Evolutionary conservation across 2,797 vertebrate genomes (phyloP).

Genomic region (Leptodactylus fallax): DNA sequence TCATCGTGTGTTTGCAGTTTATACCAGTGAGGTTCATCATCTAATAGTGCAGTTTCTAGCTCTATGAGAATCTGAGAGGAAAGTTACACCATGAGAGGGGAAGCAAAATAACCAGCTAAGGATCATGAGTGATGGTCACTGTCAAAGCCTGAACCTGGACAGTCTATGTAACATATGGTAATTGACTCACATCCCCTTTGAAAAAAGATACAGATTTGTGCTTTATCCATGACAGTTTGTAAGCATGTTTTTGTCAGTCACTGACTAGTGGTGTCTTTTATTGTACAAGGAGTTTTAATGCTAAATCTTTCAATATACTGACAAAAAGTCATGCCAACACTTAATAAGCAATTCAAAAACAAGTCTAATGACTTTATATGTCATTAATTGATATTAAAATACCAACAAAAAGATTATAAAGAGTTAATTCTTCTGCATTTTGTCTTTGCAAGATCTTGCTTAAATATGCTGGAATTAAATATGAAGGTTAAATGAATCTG

Average conservation of each 20-base stretch:
- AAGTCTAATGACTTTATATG: not conserved
- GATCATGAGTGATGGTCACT: not conserved
- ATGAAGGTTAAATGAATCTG: no score
- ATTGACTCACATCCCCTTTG: not conserved
- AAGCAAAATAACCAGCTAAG: not conserved
- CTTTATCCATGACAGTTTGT: no score
- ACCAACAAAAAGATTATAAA: not conserved
- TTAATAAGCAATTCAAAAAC: no score
- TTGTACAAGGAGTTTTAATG: no score
- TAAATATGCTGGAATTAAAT: not conserved
- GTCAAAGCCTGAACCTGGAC: no score
- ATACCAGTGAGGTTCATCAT: slow-evolving; percentile 98
- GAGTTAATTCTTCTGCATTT: not conserved
- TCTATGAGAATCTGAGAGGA: slow-evolving; percentile 92
- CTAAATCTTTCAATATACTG: no score
- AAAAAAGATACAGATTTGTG: no score
- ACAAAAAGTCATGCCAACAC: no score
- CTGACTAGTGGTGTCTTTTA: no score
- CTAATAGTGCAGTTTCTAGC: slow-evolving; percentile 96
- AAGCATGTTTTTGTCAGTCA: no score
- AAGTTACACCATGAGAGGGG: slow-evolving; percentile 24
- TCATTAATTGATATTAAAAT: not conserved
- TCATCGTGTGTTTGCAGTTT: slow-evolving; percentile 96
- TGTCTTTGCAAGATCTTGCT: not conserved
- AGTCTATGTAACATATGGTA: not conserved